A percentile compares a stretch with the other conserved stretches of the same genome.
Evolutionary conservation across 2,888 invertebrate species (phyloP).

Genomic region (Cryptocephalus moraei): DNA sequence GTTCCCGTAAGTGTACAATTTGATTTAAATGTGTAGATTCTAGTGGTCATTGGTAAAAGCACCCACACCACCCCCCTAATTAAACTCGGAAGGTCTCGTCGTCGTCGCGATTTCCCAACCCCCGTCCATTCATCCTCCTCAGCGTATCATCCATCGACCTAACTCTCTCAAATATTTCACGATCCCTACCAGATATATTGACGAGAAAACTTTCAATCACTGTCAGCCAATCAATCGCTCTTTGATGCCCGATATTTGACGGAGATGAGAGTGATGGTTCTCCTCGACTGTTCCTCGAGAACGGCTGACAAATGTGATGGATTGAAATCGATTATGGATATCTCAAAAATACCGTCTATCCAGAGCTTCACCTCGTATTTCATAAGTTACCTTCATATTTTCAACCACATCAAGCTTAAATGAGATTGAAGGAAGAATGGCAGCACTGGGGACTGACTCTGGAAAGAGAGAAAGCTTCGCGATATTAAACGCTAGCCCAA

Average conservation of each 20-base stretch:
- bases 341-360: slow-evolving; percentile 17
- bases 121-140: too few relatives aligned
- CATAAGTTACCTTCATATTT: slow-evolving; percentile 11
- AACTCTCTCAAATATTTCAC: slow-evolving; percentile 5
- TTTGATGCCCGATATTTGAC: slow-evolving; percentile 32
- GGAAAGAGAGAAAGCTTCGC: too few relatives aligned
- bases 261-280: slow-evolving; percentile 18
- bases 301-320: slow-evolving; percentile 37
- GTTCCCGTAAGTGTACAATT: too few relatives aligned
- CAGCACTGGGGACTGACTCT: too few relatives aligned
- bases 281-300: slow-evolving; percentile 23
- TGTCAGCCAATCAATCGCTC: slow-evolving; percentile 36
- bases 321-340: slow-evolving; percentile 32
- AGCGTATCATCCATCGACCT: too few relatives aligned
- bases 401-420: slow-evolving; percentile 1
- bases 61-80: too few relatives aligned
- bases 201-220: slow-evolving; percentile 34
- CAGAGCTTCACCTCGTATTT: slow-evolving; percentile 8
- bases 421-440: slow-evolving; percentile 2
- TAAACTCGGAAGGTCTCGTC: too few relatives aligned
- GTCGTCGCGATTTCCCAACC: too few relatives aligned
- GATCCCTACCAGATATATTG: slow-evolving; percentile 20
- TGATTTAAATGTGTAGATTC: too few relatives aligned
- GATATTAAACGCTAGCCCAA: too few relatives aligned
- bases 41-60: too few relatives aligned